A percentile compares a stretch with the other conserved stretches of the same genome.
phyloP scores from a whole-genome alignment of 2,113 vertebrate genomes.

The Hippocampus comes region DNA sequence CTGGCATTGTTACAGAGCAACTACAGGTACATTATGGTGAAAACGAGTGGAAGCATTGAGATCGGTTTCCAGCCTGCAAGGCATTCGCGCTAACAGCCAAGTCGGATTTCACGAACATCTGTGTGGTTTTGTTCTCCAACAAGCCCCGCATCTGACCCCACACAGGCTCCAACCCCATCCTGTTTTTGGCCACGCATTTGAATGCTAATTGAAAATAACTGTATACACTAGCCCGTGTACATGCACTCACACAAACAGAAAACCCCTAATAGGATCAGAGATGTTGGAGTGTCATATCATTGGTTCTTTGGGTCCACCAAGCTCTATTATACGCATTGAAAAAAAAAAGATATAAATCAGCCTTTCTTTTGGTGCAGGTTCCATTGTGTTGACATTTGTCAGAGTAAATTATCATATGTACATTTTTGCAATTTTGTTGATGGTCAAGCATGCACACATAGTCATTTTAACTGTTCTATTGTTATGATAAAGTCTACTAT shows the following conservation, averaged over 20 bases:
- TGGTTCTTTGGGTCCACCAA: background rate
- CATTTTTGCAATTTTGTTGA: no score
- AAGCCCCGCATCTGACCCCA: background rate
- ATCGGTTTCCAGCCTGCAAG: constrained; percentile 45
- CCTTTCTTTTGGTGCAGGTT: no score
- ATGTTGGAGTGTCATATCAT: background rate
- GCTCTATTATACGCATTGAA: background rate
- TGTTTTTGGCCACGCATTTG: constrained; percentile 13
- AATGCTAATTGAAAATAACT: background rate
- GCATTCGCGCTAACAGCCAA: constrained; percentile 45
- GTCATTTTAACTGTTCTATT: no score
- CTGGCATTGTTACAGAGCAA: constrained; percentile 37
- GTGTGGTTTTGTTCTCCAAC: constrained; percentile 46
- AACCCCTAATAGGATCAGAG: background rate
- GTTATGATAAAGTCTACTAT: no score
- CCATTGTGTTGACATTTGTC: no score
- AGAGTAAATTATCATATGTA: no score
- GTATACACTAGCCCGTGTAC: background rate
- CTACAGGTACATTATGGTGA: constrained; percentile 52
- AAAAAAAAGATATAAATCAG: background rate
- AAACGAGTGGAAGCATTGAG: constrained; percentile 45
- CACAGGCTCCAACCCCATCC: background rate
- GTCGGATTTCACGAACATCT: constrained; percentile 57
- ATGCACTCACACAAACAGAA: background rate
- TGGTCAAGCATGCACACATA: no score